Conservation (phyloP, 2,797 vertebrate genomes). For the Mormyrops boulengeri region DNA sequence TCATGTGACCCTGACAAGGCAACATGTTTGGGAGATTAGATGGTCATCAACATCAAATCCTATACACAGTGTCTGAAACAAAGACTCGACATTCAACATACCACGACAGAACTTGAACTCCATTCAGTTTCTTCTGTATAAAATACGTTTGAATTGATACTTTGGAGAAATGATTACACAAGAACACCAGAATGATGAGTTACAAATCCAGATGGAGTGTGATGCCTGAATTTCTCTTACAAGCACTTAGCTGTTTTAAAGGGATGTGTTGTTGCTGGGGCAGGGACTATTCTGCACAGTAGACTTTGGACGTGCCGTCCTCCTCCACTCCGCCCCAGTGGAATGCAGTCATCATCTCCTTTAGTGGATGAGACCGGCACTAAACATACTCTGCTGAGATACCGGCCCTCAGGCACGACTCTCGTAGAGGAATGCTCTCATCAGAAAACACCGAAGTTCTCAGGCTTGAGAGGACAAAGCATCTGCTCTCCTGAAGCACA, state of each 20-base stretch:
- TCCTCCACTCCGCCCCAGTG: neutral
- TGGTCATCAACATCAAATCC: neutral
- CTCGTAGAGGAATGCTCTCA: neutral
- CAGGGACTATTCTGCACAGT: neutral
- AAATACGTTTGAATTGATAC: neutral
- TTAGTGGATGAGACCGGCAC: conserved; percentile 1
- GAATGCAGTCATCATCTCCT: conserved; percentile 10
- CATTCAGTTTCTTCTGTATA: neutral
- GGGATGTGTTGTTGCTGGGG: neutral
- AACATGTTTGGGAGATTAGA: neutral
- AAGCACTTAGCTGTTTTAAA: neutral
- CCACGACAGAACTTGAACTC: neutral
- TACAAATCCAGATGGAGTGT: neutral
- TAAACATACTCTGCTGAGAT: conserved; percentile 1
- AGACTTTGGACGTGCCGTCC: neutral
- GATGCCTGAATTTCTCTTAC: neutral
- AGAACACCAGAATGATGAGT: neutral
- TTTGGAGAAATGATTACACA: neutral
- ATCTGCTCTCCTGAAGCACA: neutral
- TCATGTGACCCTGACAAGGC: neutral
- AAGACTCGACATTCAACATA: neutral
- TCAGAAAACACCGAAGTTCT: neutral
- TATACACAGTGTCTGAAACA: neutral
- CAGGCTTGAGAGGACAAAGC: neutral
- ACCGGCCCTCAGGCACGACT: neutral